Conservation (phyloP, 2,888 invertebrate species). For the Hydropsyche betteni region DNA sequence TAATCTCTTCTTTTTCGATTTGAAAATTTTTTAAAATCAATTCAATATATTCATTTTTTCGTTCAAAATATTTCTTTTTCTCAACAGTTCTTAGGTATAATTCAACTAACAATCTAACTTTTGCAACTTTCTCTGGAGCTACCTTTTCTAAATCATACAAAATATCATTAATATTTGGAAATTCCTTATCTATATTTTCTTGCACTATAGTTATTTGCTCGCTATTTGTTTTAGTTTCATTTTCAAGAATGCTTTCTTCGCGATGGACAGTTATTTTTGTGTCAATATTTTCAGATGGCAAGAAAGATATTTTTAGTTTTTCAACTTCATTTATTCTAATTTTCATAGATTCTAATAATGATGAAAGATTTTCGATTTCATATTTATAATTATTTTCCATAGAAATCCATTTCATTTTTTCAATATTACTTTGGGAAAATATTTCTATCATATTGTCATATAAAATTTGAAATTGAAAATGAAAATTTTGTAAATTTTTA, state of each 20-base stretch:
- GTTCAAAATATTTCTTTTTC: constrained; percentile 55
- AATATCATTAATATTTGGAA: constrained; percentile 5
- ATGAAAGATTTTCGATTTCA: constrained; percentile 59
- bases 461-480: constrained; percentile 61
- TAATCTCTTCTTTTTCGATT: constrained; percentile 65
- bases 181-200: not conserved
- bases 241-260: no score
- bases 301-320: constrained; percentile 51
- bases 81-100: not conserved
- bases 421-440: constrained; percentile 61
- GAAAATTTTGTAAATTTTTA: constrained; percentile 57
- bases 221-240: constrained; percentile 53
- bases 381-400: constrained; percentile 63
- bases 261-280: constrained; percentile 43
- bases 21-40: constrained; percentile 61
- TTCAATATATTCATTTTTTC: constrained; percentile 62
- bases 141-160: constrained; percentile 4
- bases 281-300: constrained; percentile 51
- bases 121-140: not conserved
- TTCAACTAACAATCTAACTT: not conserved
- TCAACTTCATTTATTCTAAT: constrained; percentile 53
- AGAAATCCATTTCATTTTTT: constrained; percentile 61
- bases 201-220: not conserved
- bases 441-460: constrained; percentile 62
- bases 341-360: constrained; percentile 55